Percentiles rank a stretch among this genome's conserved stretches.
Conservation (phyloP, 2,113 vertebrate genomes). For the Salminus brasiliensis region DNA sequence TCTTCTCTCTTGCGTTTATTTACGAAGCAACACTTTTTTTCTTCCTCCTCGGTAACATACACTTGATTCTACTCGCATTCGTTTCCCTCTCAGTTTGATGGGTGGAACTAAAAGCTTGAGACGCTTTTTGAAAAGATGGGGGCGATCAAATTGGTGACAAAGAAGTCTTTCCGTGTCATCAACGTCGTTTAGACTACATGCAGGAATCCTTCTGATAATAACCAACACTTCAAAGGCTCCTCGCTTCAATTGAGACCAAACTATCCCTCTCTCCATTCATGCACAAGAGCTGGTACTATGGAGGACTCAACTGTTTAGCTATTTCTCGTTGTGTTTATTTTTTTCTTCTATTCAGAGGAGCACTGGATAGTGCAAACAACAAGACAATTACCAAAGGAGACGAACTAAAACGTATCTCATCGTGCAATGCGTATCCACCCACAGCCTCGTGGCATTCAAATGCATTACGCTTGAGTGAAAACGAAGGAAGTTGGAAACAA, state of each 20-base stretch:
- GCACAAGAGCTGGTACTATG: constrained; percentile 90
- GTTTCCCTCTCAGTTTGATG: constrained; percentile 81
- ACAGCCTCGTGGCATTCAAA: constrained; percentile 49
- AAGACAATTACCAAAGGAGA: constrained; percentile 89
- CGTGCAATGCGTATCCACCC: constrained; percentile 69
- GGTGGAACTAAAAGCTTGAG: constrained; percentile 77
- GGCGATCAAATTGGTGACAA: constrained; percentile 94
- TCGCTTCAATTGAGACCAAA: constrained; percentile 92
- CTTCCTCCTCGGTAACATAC: constrained; percentile 5
- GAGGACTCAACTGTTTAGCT: constrained; percentile 87
- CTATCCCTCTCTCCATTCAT: constrained; percentile 88
- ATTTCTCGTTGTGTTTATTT: constrained; percentile 81
- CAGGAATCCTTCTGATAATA: constrained; percentile 97
- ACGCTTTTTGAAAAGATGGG: constrained; percentile 88
- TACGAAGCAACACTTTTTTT: constrained; percentile 2
- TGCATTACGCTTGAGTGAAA: neutral
- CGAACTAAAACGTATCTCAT: constrained; percentile 78
- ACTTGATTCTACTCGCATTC: constrained; percentile 61
- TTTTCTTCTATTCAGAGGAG: constrained; percentile 84
- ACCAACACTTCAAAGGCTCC: constrained; percentile 96
- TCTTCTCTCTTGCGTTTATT: neutral
- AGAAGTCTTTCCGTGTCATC: constrained; percentile 93
- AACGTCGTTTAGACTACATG: constrained; percentile 95
- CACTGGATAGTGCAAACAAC: constrained; percentile 91
- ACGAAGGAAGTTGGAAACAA: neutral